Conservation (phyloP, 2,888 invertebrate species). For the Cactoblastis cactorum region DNA sequence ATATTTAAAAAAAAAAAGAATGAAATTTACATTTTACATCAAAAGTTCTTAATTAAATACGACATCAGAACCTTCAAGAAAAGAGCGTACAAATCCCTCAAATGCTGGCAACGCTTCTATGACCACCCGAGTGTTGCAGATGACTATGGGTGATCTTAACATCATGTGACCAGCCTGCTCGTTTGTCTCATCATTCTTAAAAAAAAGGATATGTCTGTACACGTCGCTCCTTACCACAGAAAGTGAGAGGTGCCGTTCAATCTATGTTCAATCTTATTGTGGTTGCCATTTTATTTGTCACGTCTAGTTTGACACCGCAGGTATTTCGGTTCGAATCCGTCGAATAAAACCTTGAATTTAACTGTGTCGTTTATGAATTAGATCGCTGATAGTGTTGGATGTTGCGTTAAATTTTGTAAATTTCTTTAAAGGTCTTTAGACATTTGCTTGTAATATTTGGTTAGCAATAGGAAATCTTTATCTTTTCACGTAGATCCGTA, state of each 20-base stretch:
- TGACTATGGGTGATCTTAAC: too few relatives aligned
- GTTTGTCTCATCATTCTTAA: too few relatives aligned
- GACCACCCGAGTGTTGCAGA: too few relatives aligned
- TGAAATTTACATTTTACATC: too few relatives aligned
- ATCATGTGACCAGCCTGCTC: too few relatives aligned
- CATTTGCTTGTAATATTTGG: background rate
- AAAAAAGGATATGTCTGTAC: constrained; percentile 21
- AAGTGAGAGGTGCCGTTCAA: constrained; percentile 56
- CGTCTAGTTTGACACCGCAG: constrained; percentile 56
- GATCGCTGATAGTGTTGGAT: constrained; percentile 1
- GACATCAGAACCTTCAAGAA: too few relatives aligned
- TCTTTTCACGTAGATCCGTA: too few relatives aligned
- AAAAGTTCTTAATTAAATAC: too few relatives aligned
- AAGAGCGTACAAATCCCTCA: too few relatives aligned
- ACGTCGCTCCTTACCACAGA: constrained; percentile 30
- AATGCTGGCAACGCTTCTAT: too few relatives aligned
- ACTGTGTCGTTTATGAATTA: constrained; percentile 11
- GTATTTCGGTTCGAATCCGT: constrained; percentile 35
- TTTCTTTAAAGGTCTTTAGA: background rate
- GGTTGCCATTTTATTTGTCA: constrained; percentile 68
- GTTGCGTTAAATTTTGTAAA: background rate
- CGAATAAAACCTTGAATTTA: background rate
- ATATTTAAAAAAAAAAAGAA: too few relatives aligned
- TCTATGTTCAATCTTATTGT: constrained; percentile 33
- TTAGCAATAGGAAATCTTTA: too few relatives aligned